Evolutionary conservation across 2,888 invertebrate genomes (phyloP).

Genomic region (Atherix ibis): DNA sequence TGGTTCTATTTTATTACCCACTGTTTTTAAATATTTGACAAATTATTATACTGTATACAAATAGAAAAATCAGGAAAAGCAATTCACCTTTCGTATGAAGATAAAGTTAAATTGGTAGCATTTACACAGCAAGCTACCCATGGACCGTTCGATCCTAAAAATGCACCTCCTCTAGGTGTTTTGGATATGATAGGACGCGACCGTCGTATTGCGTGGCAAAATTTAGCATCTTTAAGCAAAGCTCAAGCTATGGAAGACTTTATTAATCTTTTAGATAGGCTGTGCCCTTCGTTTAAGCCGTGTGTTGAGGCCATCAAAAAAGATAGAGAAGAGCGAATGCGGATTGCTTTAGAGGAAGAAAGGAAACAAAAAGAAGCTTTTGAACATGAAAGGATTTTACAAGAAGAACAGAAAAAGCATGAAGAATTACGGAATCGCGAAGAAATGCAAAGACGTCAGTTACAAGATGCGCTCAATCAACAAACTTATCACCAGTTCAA

Average conservation of each 20-base stretch:
- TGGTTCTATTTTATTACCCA: conserved; percentile 5
- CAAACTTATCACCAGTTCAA: conserved; percentile 84
- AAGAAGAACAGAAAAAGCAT: conserved; percentile 32
- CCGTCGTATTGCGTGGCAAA: conserved; percentile 84
- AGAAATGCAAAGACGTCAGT: conserved; percentile 43
- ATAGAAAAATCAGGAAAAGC: conserved; percentile 96
- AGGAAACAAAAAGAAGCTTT: conserved; percentile 23
- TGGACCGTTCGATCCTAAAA: conserved; percentile 60
- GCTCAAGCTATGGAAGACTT: conserved; percentile 88
- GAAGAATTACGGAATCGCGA: conserved; percentile 19
- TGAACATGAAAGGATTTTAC: conserved; percentile 34
- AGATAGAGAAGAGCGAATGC: conserved; percentile 55
- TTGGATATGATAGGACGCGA: conserved; percentile 92
- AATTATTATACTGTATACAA: too few relatives aligned
- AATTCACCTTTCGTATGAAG: conserved; percentile 83
- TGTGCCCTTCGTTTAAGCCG: conserved; percentile 82
- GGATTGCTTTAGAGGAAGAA: conserved; percentile 38
- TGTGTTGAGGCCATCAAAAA: conserved; percentile 83
- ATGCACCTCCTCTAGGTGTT: conserved; percentile 71
- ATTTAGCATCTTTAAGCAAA: conserved; percentile 67
- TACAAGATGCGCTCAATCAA: conserved; percentile 92
- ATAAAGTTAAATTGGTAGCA: conserved; percentile 79
- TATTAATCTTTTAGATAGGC: conserved; percentile 66
- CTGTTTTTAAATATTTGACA: background rate
- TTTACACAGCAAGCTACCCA: conserved; percentile 81